Percentiles rank a stretch among this genome's conserved stretches.
Evolutionary conservation across 1,140 invertebrate species (phyloP).

Genomic region (Ceratosolen fusciceps): DNA sequence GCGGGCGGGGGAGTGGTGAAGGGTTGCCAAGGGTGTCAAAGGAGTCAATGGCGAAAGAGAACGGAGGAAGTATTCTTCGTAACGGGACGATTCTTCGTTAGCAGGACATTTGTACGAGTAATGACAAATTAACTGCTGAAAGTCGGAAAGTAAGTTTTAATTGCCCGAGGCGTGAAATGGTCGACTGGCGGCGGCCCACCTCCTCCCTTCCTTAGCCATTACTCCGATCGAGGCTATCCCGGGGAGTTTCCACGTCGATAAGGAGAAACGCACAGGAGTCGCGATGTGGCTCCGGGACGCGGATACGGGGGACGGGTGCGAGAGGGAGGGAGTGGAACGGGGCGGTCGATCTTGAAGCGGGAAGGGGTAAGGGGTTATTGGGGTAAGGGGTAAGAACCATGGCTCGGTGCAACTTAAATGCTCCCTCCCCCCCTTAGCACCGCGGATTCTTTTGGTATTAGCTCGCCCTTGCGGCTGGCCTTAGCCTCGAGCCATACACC

Average conservation of each 20-base stretch:
- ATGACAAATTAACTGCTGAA: slow-evolving; percentile 63
- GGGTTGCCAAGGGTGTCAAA: slow-evolving; percentile 43
- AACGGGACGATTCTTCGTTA: slow-evolving; percentile 6
- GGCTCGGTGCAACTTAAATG: too few relatives aligned
- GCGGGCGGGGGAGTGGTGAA: background rate
- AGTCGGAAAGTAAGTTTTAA: slow-evolving; percentile 70
- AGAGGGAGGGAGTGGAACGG: background rate
- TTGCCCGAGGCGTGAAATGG: slow-evolving; percentile 60
- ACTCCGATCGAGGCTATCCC: too few relatives aligned
- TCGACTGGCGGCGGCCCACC: slow-evolving; percentile 33
- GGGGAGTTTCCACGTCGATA: too few relatives aligned
- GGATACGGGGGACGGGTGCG: background rate
- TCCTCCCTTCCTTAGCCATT: background rate
- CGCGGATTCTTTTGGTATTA: too few relatives aligned
- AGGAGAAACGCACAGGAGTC: background rate
- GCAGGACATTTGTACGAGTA: slow-evolving; percentile 52
- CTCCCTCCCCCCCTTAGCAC: too few relatives aligned
- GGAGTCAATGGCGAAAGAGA: too few relatives aligned
- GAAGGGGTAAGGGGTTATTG: background rate
- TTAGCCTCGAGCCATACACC: too few relatives aligned
- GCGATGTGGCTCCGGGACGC: background rate
- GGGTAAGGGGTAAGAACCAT: background rate
- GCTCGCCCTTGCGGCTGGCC: too few relatives aligned
- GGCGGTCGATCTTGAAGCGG: background rate
- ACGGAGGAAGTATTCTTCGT: slow-evolving; percentile 29